A percentile compares a stretch with the other conserved stretches of the same genome.
Evolutionary conservation across 2,888 invertebrate species (phyloP).

Genomic region (Drosophila borborema): DNA sequence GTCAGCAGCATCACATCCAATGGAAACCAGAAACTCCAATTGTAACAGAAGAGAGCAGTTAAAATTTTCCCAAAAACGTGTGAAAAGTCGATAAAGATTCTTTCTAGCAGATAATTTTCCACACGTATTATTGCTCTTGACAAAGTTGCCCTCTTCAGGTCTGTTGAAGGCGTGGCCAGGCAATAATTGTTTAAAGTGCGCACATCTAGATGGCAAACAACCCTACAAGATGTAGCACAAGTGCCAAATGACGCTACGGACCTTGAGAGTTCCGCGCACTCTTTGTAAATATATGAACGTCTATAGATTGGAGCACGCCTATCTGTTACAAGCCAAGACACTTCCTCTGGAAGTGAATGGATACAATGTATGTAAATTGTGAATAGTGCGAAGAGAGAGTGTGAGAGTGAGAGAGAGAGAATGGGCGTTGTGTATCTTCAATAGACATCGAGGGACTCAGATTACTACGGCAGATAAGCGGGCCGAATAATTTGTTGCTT

Average conservation of each 20-base stretch:
- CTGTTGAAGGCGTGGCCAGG: slow-evolving; percentile 47
- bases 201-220: slow-evolving; percentile 47
- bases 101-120: slow-evolving; percentile 43
- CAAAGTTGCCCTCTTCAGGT: not conserved
- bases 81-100: slow-evolving; percentile 60
- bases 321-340: slow-evolving; percentile 53
- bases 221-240: slow-evolving; percentile 18
- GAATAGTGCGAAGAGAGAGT: slow-evolving; percentile 3
- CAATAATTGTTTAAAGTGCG: slow-evolving; percentile 53
- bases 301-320: slow-evolving; percentile 40
- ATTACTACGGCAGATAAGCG: slow-evolving; percentile 70
- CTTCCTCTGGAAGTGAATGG: slow-evolving; percentile 60
- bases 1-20: slow-evolving; percentile 14
- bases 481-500: slow-evolving; percentile 55
- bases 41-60: slow-evolving; percentile 32
- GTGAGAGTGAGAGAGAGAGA: not conserved
- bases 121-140: slow-evolving; percentile 43
- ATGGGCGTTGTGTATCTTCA: slow-evolving; percentile 37
- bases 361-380: slow-evolving; percentile 36
- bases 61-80: slow-evolving; percentile 42
- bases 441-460: slow-evolving; percentile 67
- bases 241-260: slow-evolving; percentile 19
- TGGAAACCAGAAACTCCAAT: slow-evolving; percentile 45
- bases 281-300: slow-evolving; percentile 3
- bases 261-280: not conserved